Percentiles rank a stretch among this genome's conserved stretches.
Conservation (phyloP, 2,797 vertebrate genomes). For the Mionectes olivaceus region DNA sequence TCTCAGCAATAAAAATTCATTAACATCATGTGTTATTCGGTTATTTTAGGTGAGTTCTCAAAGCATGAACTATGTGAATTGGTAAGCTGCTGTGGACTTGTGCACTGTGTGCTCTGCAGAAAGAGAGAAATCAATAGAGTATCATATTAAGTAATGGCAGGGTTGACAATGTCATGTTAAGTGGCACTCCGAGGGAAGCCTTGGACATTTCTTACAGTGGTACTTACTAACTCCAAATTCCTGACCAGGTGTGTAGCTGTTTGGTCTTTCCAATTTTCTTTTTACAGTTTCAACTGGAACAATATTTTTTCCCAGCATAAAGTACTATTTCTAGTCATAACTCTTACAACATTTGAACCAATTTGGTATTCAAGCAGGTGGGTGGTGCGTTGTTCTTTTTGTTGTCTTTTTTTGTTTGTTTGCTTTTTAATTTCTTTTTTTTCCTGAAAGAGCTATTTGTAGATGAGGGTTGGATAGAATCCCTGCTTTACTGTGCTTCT, state of each 20-base stretch:
- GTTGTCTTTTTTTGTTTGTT: not conserved
- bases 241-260: not conserved
- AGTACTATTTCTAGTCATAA: not conserved
- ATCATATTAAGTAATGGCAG: not conserved
- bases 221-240: not conserved
- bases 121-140: not conserved
- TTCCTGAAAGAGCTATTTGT: not conserved
- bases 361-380: not conserved
- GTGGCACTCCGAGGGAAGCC: not conserved
- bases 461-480: not conserved
- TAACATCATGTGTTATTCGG: not conserved
- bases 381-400: not conserved
- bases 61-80: not conserved
- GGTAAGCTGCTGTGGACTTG: not conserved
- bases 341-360: not conserved
- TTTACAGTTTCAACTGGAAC: not conserved
- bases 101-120: not conserved
- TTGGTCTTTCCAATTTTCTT: not conserved
- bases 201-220: not conserved
- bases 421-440: not conserved
- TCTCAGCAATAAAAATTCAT: not conserved
- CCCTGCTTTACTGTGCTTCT: not conserved
- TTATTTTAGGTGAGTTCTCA: not conserved
- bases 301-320: not conserved
- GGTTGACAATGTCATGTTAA: not conserved